Percentiles rank a stretch among this genome's conserved stretches.
Conservation (phyloP, 2,113 vertebrate genomes). For the Zingel zingel region DNA sequence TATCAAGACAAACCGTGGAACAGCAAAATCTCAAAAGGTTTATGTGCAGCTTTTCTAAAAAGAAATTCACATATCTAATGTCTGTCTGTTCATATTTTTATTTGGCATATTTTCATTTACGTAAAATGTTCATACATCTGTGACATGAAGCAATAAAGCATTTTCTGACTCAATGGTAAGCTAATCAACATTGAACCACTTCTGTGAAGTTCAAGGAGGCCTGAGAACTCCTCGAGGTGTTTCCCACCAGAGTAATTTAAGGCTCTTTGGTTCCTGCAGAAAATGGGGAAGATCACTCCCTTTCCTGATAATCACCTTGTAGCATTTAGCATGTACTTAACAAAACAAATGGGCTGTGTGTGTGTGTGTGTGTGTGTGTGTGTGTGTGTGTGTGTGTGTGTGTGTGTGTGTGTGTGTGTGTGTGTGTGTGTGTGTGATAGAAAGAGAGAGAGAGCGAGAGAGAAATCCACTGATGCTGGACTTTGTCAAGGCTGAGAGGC, state of each 20-base stretch:
- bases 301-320: constrained; percentile 85
- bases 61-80: neutral
- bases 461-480: constrained; percentile 64
- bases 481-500: constrained; percentile 73
- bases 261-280: constrained; percentile 55
- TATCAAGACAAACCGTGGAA: neutral
- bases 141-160: neutral
- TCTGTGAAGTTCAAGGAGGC: constrained; percentile 75
- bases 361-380: constrained; percentile 52
- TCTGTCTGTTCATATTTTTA: neutral
- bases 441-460: neutral
- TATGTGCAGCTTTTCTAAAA: neutral
- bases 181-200: constrained; percentile 22
- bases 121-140: neutral
- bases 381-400: constrained; percentile 32
- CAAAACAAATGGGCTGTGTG: constrained; percentile 88
- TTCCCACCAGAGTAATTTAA: constrained; percentile 40
- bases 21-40: neutral
- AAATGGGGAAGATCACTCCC: constrained; percentile 67
- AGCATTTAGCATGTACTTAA: constrained; percentile 88
- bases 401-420: constrained; percentile 29
- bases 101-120: neutral
- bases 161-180: neutral
- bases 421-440: constrained; percentile 13
- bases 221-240: constrained; percentile 55